Percentiles rank a stretch among this genome's conserved stretches.
Conservation (phyloP, 92 coral and sea anemone genomes). For the Porites divaricata region DNA sequence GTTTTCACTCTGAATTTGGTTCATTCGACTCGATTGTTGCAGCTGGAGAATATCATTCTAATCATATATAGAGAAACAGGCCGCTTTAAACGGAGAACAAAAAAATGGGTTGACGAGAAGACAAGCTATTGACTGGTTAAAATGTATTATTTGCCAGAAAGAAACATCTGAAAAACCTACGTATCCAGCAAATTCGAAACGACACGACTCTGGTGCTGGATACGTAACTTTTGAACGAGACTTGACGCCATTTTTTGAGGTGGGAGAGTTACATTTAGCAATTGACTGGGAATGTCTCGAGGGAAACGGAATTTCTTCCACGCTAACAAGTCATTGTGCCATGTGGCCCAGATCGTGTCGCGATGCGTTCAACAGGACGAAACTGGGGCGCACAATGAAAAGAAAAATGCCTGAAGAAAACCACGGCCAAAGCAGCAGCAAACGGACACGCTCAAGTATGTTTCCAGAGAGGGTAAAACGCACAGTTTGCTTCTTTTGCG, state of each 20-base stretch:
- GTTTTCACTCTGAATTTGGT: neutral
- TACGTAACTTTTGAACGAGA: neutral
- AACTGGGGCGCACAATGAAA: neutral
- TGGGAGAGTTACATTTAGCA: neutral
- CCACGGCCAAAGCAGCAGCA: slow-evolving; percentile 1
- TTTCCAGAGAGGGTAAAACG: neutral
- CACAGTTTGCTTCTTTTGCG: neutral
- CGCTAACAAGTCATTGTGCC: neutral
- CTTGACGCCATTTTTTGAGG: neutral
- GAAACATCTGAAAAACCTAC: neutral
- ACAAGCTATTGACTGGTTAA: too few species aligned
- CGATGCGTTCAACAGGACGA: neutral
- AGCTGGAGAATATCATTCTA: neutral
- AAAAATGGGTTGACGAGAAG: too few species aligned
- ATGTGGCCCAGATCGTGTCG: neutral
- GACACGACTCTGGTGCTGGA: neutral
- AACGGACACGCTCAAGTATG: too few species aligned
- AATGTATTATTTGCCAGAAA: neutral
- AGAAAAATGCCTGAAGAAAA: neutral
- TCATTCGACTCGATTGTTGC: neutral
- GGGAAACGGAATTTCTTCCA: neutral
- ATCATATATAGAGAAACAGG: neutral
- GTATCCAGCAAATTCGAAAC: slow-evolving; percentile 8
- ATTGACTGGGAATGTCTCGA: neutral
- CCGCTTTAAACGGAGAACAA: too few species aligned